Conservation (phyloP, 2,113 vertebrate species). For the Antidorcas marsupialis region DNA sequence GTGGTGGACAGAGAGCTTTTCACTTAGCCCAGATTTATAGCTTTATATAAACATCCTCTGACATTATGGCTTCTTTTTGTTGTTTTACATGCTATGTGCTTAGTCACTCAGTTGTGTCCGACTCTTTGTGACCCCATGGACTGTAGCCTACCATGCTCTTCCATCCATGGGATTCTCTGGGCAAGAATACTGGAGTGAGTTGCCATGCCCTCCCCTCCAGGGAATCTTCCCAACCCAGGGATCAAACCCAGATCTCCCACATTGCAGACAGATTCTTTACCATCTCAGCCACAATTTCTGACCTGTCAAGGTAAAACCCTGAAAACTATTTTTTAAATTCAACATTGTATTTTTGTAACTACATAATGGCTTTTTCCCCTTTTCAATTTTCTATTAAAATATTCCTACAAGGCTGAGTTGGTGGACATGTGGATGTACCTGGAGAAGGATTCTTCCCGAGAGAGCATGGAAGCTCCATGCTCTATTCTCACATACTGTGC, state of each 20-base stretch:
- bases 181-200: not conserved
- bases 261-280: not conserved
- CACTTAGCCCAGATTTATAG: not conserved
- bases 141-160: not conserved
- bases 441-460: not conserved
- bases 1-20: not conserved
- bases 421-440: not conserved
- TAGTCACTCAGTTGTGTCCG: not conserved
- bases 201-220: not conserved
- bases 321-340: conserved; percentile 24
- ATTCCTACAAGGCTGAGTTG: not conserved
- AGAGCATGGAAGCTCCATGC: not conserved
- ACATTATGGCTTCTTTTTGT: not conserved
- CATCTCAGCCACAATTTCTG: not conserved
- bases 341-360: not conserved
- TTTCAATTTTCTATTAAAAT: conserved; percentile 12
- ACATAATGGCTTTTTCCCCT: not conserved
- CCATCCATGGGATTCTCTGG: not conserved
- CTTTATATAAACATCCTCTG: not conserved
- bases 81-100: not conserved
- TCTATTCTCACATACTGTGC: not conserved
- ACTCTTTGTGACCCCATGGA: not conserved
- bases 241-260: not conserved
- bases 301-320: not conserved
- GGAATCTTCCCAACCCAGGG: not conserved